Evolutionary conservation across 2,888 invertebrate genomes (phyloP), one percentile per base, ranked within the genome.

Genomic region (Ametastegia equiseti): DNA sequence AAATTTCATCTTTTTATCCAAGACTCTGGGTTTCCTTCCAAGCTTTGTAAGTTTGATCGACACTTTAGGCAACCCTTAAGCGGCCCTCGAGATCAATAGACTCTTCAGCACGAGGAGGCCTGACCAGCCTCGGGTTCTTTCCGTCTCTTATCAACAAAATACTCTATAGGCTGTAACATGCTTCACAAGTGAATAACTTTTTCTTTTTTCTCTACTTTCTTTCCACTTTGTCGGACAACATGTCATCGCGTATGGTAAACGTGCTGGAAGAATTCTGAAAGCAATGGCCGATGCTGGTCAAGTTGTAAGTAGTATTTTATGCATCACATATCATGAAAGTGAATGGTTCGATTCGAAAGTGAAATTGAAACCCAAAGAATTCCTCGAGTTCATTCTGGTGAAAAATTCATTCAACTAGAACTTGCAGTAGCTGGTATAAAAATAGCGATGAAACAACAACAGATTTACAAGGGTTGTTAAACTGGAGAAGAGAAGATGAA

Each of bases 51-150:
- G 39, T 39, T 67, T 19, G 36, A 19, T 13, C 39, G 67, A 39
- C 19, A 67, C 39, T 67, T 67, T 27, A 39, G 39, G 67, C 67
- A 67, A 7, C 39, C 67, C n/a, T 39, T 67, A 67, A 23, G 67
- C 67, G 67, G 19, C 9, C 39, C 13, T 19, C 3, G 7, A 27
- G 23, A 67, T 67, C 67, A 39, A 67, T 67, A 67, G 39, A 23
- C 39, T 67, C 27, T 67, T 39, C 39, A 67, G 19, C 67, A 67
- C 23, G 19, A 39, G 36, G 39, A 67, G n/a, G 67, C 39, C 67
- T n/a, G 67, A 67, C 36, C 36, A n/a, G 39, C n/a, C 36, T 67
- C 39, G 39, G n/a, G 67, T 67, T 39, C 27, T 7, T 15, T 67
- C 23, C 19, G 39, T 39, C 36, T 39, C 39, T 39, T 67, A 67